Evolutionary conservation across 2,797 vertebrate species (phyloP).

Genomic region (Rhinatrema bivittatum): DNA sequence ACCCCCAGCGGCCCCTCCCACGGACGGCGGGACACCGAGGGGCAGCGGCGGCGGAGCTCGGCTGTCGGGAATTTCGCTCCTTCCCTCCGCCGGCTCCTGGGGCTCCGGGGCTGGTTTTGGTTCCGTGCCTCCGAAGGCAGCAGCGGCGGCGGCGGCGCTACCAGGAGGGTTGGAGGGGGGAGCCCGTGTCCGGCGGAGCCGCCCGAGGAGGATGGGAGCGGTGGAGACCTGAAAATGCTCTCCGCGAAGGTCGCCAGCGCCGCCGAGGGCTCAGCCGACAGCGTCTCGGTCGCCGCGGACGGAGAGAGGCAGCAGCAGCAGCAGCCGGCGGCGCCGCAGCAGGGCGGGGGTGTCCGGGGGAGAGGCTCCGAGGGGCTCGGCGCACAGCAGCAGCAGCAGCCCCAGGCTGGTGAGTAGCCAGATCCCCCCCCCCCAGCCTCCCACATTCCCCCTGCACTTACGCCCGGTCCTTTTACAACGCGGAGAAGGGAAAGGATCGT

Average conservation of each 20-base stretch:
- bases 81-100: constrained; percentile 30
- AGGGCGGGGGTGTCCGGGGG: constrained; percentile 23
- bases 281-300: too few species aligned
- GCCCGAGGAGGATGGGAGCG: constrained; percentile 44
- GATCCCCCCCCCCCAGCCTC: too few species aligned
- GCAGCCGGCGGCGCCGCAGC: too few species aligned
- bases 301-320: too few species aligned
- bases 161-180: constrained; percentile 42
- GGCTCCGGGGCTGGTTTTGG: too few species aligned
- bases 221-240: constrained; percentile 59
- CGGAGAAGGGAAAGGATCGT: constrained; percentile 40
- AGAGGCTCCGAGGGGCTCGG: constrained; percentile 20
- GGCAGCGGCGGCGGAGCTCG: constrained; percentile 44
- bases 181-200: constrained; percentile 40
- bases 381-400: too few species aligned
- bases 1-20: constrained; percentile 46
- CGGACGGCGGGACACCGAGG: neutral
- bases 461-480: too few species aligned
- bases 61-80: constrained; percentile 34
- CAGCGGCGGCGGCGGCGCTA: constrained; percentile 29
- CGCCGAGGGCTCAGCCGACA: constrained; percentile 63
- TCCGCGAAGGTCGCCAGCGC: constrained; percentile 58
- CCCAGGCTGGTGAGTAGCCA: constrained; percentile 14
- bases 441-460: neutral
- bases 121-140: too few species aligned